Evolutionary conservation across 1,140 invertebrate genomes (phyloP).

Genomic region (Leguminivora glycinivorella): DNA sequence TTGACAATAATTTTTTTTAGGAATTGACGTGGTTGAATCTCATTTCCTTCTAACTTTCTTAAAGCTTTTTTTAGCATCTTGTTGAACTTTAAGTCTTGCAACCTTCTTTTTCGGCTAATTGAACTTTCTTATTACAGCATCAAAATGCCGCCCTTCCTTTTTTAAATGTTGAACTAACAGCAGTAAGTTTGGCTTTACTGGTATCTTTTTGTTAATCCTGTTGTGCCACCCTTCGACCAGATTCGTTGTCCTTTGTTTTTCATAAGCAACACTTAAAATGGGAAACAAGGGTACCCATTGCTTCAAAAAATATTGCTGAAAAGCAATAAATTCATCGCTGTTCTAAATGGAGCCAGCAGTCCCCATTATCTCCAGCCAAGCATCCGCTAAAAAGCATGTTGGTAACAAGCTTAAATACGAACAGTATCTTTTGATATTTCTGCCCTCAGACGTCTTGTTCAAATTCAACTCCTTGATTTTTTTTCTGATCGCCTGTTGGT

Average conservation of each 20-base stretch:
- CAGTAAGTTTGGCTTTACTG: not conserved
- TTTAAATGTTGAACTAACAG: not conserved
- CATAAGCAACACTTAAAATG: not conserved
- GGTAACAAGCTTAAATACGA: not conserved
- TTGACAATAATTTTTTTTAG: too few species aligned
- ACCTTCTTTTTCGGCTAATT: not conserved
- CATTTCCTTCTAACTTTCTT: not conserved
- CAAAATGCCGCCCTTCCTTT: not conserved
- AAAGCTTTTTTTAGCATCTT: not conserved
- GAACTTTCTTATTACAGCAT: not conserved
- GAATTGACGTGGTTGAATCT: too few species aligned
- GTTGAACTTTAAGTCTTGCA: not conserved
- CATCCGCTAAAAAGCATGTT: not conserved
- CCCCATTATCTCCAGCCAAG: not conserved
- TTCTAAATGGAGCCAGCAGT: not conserved
- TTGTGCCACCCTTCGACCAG: not conserved
- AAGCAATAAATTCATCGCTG: too few species aligned
- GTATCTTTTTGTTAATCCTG: not conserved
- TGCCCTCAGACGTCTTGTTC: not conserved
- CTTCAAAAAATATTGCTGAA: too few species aligned
- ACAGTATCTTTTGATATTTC: not conserved
- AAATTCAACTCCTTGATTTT: not conserved
- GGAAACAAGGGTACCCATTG: too few species aligned
- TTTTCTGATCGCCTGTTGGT: not conserved
- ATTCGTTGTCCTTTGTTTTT: not conserved